These are phyloP conservation scores for Diploptera punctata DNA, from an alignment of 2,888 invertebrate genomes.

Conservation along the genomic window DNA sequence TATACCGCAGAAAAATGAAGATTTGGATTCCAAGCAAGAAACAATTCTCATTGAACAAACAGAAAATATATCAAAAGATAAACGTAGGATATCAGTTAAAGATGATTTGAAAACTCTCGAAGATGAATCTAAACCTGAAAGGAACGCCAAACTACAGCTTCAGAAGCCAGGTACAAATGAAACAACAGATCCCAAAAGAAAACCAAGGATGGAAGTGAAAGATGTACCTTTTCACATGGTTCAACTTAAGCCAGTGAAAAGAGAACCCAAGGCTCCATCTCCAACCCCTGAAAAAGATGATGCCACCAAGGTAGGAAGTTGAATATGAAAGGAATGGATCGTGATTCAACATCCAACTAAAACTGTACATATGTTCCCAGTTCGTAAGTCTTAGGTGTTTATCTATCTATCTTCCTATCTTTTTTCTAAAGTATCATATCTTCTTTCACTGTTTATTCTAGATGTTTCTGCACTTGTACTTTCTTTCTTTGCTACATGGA, in stretches of 20 bases:
- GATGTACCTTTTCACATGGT: slow-evolving; percentile 29
- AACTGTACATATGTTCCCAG: not conserved
- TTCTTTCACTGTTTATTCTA: not conserved
- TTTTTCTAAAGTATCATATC: not conserved
- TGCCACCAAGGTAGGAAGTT: slow-evolving; percentile 15
- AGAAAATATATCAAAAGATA: too few species aligned
- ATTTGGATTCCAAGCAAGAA: not conserved
- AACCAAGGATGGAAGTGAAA: slow-evolving; percentile 24
- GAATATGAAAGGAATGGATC: not conserved
- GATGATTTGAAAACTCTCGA: too few species aligned
- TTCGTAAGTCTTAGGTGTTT: not conserved
- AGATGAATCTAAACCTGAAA: not conserved
- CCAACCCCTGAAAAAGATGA: not conserved
- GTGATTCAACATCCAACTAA: not conserved
- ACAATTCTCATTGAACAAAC: not conserved
- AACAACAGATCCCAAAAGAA: not conserved
- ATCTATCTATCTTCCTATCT: not conserved
- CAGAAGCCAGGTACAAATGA: not conserved
- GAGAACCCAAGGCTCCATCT: not conserved
- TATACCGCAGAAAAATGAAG: slow-evolving; percentile 2
- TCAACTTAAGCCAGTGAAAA: slow-evolving; percentile 24
- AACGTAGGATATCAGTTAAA: too few species aligned
- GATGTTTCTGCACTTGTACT: too few species aligned
- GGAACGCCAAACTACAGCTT: not conserved
- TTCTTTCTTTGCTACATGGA: too few species aligned